These are phyloP conservation scores for Pseudorhombus dupliciocellatus DNA, from an alignment of 2,113 vertebrate species.

Conservation along the genomic window DNA sequence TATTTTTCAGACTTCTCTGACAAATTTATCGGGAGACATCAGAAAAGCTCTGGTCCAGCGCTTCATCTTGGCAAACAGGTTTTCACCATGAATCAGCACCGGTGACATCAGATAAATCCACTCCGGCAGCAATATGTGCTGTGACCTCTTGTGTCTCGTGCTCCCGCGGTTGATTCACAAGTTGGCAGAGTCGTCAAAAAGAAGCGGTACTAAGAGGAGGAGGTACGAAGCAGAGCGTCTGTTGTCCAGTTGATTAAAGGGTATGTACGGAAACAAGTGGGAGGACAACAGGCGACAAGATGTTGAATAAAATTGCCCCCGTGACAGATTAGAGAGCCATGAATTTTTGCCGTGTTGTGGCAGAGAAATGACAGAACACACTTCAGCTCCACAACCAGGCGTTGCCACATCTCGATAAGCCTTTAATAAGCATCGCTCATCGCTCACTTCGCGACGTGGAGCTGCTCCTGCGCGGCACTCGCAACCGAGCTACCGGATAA, in stretches of 20 bases:
- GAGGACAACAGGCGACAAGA: too few species aligned
- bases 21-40: slow-evolving; percentile 15
- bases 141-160: slow-evolving; percentile 15
- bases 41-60: slow-evolving; percentile 17
- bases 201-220: not conserved
- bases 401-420: too few species aligned
- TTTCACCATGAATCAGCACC: slow-evolving; percentile 30
- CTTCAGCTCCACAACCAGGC: too few species aligned
- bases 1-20: slow-evolving; percentile 1
- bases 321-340: too few species aligned
- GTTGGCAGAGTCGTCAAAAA: slow-evolving; percentile 22
- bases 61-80: slow-evolving; percentile 10
- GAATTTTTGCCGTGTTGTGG: too few species aligned
- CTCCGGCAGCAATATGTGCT: slow-evolving; percentile 17
- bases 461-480: too few species aligned
- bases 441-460: too few species aligned
- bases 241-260: not conserved
- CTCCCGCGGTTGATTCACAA: slow-evolving; percentile 27
- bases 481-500: too few species aligned
- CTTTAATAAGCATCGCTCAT: too few species aligned
- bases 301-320: too few species aligned
- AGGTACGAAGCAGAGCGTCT: slow-evolving; percentile 1
- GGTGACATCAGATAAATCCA: slow-evolving; percentile 31
- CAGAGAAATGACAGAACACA: too few species aligned
- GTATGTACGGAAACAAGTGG: too few species aligned